phyloP scores from a whole-genome alignment of 2,888 invertebrate species.

The Dusona sp. region DNA sequence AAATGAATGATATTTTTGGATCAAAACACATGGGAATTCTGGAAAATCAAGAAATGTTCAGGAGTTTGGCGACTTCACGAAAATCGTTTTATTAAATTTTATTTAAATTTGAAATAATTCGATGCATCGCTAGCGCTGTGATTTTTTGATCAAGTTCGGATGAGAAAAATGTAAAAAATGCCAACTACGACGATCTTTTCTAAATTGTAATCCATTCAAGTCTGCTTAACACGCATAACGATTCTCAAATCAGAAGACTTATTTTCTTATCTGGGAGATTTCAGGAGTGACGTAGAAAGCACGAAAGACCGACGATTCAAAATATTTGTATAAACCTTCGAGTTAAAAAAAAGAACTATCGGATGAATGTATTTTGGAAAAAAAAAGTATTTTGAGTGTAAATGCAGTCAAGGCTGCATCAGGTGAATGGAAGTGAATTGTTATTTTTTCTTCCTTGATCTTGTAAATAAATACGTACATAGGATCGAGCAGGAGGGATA shows the following conservation, averaged over 20 bases:
- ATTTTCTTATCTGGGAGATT: neutral
- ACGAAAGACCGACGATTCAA: neutral
- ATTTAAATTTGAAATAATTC: neutral
- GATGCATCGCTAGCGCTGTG: neutral
- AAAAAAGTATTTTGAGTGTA: neutral
- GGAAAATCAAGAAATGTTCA: no score
- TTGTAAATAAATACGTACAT: neutral
- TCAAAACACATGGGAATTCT: no score
- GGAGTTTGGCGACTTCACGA: no score
- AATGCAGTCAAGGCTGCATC: neutral
- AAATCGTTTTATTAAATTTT: neutral
- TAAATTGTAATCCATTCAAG: no score
- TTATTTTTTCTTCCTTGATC: slow-evolving; percentile 27
- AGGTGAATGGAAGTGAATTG: neutral
- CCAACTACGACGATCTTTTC: no score
- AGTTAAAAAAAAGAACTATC: slow-evolving; percentile 1
- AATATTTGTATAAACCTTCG: neutral
- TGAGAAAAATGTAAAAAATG: neutral
- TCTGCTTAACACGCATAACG: neutral
- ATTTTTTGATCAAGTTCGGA: neutral
- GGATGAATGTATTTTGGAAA: neutral
- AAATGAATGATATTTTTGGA: no score
- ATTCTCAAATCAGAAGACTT: neutral
- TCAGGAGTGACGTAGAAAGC: neutral
- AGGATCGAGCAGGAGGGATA: slow-evolving; percentile 50